Percentiles rank a stretch among this genome's conserved stretches.
phyloP scores from a whole-genome alignment of 1,140 invertebrate species.

The Drosophila nasuta region DNA sequence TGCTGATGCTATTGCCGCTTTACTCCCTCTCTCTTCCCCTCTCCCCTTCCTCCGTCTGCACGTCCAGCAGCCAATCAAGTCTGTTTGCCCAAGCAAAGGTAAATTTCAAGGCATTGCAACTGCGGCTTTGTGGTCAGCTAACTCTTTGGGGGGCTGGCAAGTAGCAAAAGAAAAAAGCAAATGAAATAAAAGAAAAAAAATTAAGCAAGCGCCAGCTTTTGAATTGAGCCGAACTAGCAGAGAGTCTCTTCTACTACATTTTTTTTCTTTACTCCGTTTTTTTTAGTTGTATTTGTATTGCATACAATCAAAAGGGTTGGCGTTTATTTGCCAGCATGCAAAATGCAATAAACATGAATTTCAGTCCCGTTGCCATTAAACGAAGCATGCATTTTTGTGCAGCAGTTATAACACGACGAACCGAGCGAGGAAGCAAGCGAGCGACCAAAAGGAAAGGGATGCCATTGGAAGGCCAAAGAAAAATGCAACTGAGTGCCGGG shows the following conservation, averaged over 20 bases:
- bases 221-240: conserved; percentile 28
- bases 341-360: conserved; percentile 75
- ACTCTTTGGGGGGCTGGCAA: conserved; percentile 32
- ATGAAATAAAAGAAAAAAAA: conserved; percentile 44
- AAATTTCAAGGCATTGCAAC: conserved; percentile 46
- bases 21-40: background rate
- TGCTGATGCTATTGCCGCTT: background rate
- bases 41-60: conserved; percentile 11
- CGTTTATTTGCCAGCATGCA: conserved; percentile 50
- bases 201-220: conserved; percentile 54
- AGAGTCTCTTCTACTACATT: conserved; percentile 4
- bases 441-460: conserved; percentile 10
- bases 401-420: conserved; percentile 28
- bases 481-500: conserved; percentile 67
- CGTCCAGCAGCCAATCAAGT: conserved; percentile 64
- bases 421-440: background rate
- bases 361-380: conserved; percentile 62
- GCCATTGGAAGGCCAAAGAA: conserved; percentile 42
- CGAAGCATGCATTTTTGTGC: conserved; percentile 67
- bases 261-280: background rate
- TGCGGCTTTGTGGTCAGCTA: conserved; percentile 61
- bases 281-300: background rate
- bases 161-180: background rate
- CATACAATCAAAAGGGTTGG: conserved; percentile 13
- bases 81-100: conserved; percentile 63